Evolutionary conservation across 2,113 vertebrate species (phyloP), one percentile per base, ranked within the genome.

Genomic region (Xiphophorus maculatus): DNA sequence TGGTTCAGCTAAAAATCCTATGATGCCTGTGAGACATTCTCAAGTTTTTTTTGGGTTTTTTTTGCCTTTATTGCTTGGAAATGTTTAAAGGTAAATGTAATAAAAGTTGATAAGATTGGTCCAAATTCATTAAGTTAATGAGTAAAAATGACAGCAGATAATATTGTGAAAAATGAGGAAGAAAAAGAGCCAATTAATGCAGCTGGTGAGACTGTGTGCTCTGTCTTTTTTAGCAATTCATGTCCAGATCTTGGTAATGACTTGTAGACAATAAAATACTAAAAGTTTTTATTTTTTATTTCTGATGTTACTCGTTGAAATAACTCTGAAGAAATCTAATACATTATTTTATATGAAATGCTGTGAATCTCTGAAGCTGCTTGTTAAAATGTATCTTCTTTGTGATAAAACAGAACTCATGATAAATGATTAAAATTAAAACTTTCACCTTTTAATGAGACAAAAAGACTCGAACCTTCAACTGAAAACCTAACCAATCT

Each of bases 101-200:
- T 63, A 54, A 28, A 7, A 58, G 28, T 30, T 17, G 5, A 54
- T 19, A 51, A 13, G 37, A 29, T 13, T 8, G 28, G 54, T 29
- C 32, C 17, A 6, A 29, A 37, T 58, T 66, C 2, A 30, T 66
- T 62, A 22, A 70, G 19, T 19, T 48, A 66, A 42, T 60, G n/a
- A 30, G 12, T 60, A 6, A 54, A 69, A 71, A 73, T 63, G 35
- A 80, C 64, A 35, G 62, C 11, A 76, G 40, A 66, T 80, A 29
- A 35, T 66, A 29, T 28, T 64, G 22, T 54, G 19, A 67, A 32
- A 25, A 63, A 61, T 29, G n/a, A 72, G 22, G 44, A 17, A 65
- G 29, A 40, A 60, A 27, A 27, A 65, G 32, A 27, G 37, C 0
- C 4, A 48, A 48, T 19, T 48, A 58, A 10, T 58, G 19, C 22